Evolutionary conservation across 2,797 vertebrate genomes (phyloP), one percentile per base, ranked within the genome.

Genomic region (Sphenodon punctatus): DNA sequence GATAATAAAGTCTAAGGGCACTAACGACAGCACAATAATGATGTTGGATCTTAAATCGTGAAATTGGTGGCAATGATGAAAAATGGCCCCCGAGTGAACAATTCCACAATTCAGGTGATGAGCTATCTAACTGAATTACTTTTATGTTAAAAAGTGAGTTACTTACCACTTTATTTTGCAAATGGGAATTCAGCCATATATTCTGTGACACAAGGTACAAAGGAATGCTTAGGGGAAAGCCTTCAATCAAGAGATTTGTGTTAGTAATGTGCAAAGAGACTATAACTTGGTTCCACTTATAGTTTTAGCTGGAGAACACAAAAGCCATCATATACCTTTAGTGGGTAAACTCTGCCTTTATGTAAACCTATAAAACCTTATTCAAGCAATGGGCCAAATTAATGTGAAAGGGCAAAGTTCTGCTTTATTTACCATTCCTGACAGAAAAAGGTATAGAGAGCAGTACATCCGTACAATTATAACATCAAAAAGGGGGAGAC

Each of bases 131-230:
- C 39, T 72, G 41, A 82, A 82, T 77, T 82, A 71, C 39, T 45
- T 71, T 55, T 60, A 60, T 66, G 53, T 45, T 71, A 67, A 72
- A 76, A 71, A 53, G 39, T n/a, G 59, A 71, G 45, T 77, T 82
- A 71, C 73, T 71, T 71, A 71, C 60, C 73, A 77, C 45, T 77
- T 72, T 60, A 71, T 76, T 60, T 82, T 71, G 74, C 67, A 82
- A 77, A 77, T 67, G 67, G 39, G 53, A 82, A 77, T 82, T 60
- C 66, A 71, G 42, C 45, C 34, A 61, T 82, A 67, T 74, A 74
- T 71, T 82, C 66, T 71, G 39, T 77, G 73, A 67, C 9, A 53
- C 46, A 55, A 22, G 11, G 19, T 34, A 36, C 34, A 51, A 12
- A 30, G 46, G 45, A 74, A 67, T 51, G 39, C 53, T 60, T 51